A percentile compares a stretch with the other conserved stretches of the same genome.
Conservation (phyloP, 2,888 invertebrate genomes). For the Falcaria lacertinaria region DNA sequence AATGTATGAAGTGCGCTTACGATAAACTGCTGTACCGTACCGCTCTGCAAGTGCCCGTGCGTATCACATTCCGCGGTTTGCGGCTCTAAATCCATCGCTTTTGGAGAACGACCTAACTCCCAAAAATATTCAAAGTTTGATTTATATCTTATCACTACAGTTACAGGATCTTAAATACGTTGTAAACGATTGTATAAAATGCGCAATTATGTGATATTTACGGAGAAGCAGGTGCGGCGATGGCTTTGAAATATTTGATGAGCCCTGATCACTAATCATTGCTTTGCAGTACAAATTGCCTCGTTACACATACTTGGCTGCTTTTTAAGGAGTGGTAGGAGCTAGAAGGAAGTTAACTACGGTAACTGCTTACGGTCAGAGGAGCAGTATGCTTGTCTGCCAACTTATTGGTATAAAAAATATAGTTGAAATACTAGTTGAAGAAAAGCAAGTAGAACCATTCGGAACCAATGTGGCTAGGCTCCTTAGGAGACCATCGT, state of each 20-base stretch:
- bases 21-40: slow-evolving; percentile 9
- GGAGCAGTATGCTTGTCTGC: too few species aligned
- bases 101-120: slow-evolving; percentile 23
- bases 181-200: slow-evolving; percentile 17
- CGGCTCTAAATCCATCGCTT: slow-evolving; percentile 46
- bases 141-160: slow-evolving; percentile 13
- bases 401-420: too few species aligned
- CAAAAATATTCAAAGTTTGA: slow-evolving; percentile 7
- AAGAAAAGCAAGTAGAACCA: too few species aligned
- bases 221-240: slow-evolving; percentile 66
- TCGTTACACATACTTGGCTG: slow-evolving; percentile 45
- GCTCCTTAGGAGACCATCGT: too few species aligned
- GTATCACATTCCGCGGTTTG: slow-evolving; percentile 64
- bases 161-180: slow-evolving; percentile 13
- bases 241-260: slow-evolving; percentile 55
- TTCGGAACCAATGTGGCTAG: too few species aligned
- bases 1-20: not conserved
- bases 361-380: too few species aligned
- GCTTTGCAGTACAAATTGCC: slow-evolving; percentile 66
- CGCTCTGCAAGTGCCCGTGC: slow-evolving; percentile 29
- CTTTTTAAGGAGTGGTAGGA: slow-evolving; percentile 12
- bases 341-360: too few species aligned
- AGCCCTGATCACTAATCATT: slow-evolving; percentile 54
- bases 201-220: slow-evolving; percentile 57
- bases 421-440: too few species aligned